A percentile compares a stretch with the other conserved stretches of the same genome.
These are phyloP conservation scores for Amia ocellicauda DNA, from an alignment of 2,113 vertebrate species.

Conservation along the genomic window DNA sequence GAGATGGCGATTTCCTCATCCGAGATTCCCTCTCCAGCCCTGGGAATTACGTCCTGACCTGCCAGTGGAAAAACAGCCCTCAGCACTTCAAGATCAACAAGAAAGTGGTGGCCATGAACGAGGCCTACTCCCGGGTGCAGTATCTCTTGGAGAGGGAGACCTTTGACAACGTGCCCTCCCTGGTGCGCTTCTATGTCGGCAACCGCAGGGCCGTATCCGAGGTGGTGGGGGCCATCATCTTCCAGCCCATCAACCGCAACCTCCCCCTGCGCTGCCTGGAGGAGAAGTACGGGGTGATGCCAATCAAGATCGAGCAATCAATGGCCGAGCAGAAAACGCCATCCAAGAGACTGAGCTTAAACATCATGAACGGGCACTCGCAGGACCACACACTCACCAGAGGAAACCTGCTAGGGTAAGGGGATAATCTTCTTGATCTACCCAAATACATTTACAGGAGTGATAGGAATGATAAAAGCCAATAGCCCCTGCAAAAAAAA, in stretches of 20 bases:
- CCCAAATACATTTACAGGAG: too few species aligned
- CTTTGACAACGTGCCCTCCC: conserved; percentile 86
- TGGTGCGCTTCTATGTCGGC: conserved; percentile 90
- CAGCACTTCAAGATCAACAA: conserved; percentile 97
- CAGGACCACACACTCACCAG: conserved; percentile 57
- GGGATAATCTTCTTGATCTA: neutral
- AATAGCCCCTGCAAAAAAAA: too few species aligned
- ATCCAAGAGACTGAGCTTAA: conserved; percentile 80
- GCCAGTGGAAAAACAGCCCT: conserved; percentile 86
- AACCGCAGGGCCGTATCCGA: conserved; percentile 86
- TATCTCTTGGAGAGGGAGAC: conserved; percentile 88
- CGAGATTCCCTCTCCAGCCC: conserved; percentile 91
- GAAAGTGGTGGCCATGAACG: conserved; percentile 77
- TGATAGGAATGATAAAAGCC: too few species aligned
- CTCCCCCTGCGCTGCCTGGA: conserved; percentile 87
- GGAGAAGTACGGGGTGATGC: conserved; percentile 76
- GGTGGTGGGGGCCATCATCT: conserved; percentile 90
- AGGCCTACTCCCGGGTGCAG: conserved; percentile 87
- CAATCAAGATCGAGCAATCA: conserved; percentile 38
- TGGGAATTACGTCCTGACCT: conserved; percentile 91
- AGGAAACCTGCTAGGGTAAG: conserved; percentile 82
- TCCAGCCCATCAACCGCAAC: conserved; percentile 88
- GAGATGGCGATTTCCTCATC: conserved; percentile 94
- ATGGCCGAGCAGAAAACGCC: conserved; percentile 58
- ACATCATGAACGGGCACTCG: conserved; percentile 65